Base-by-base conservation (phyloP, 2,888 invertebrate species). In the Notodonta dromedarius region DNA sequence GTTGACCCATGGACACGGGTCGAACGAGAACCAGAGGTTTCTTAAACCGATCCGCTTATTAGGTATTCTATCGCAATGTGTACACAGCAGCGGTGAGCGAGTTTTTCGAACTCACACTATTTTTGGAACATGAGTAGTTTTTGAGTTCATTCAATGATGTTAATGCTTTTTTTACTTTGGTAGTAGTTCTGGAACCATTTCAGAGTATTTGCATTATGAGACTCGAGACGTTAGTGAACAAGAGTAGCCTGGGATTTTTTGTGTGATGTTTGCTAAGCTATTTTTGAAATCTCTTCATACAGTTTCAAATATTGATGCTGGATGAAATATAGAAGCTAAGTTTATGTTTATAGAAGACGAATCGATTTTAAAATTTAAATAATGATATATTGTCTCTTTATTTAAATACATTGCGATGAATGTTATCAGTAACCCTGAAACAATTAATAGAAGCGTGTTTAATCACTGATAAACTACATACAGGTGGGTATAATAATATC, bases 1-100 rank as follows among this genome's bases (percentile, higher is more conserved):
- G 76, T 67, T 84, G 90, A 90, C 86, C 91, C 78, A 78, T 73
- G 63, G 68, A 63, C 83, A 78, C 87, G 87, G 89, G 90, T 89
- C 88, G 86, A 87, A 56, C 56, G 56, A 44, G 56, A 44, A 84
- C 86, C 85, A 87, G 87, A 86, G 88, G 88, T 90, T 89, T 89
- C 89, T 89, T 91, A 89, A 91, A 90, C 86, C 86, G 87, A 90
- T 89, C 88, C 83, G 85, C 89, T 88, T 90, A 90, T 90, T 90
- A 91, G 87, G 89, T 85, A 89, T 88, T 89, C 86, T 86, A 82
- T 84, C 63, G 62, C 62, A 65, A 59, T 84, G 78, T 56, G 40
- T 55, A 16, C 40, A 14, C 55, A 55, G 40, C 55, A 55, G 40
- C 55, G 55, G 40, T 40, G 40, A 40, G 40, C 40, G 55, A 55